Conservation (phyloP, 2,888 invertebrate species). For the Smittia aterrima region DNA sequence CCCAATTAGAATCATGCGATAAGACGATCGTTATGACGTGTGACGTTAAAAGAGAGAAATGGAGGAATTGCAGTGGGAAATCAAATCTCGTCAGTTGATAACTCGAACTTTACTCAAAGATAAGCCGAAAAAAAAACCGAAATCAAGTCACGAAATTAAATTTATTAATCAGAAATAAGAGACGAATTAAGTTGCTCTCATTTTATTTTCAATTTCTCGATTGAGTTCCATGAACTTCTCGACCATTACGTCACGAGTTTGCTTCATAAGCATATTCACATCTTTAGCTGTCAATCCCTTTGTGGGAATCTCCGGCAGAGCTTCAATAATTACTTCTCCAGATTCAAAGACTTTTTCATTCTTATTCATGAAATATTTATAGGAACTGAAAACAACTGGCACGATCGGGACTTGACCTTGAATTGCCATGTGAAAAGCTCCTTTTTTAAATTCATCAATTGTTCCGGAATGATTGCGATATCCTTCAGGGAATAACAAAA, state of each 20-base stretch:
- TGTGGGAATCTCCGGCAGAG: conserved; percentile 74
- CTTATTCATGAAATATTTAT: conserved; percentile 71
- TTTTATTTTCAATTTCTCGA: conserved; percentile 21
- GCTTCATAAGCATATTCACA: conserved; percentile 67
- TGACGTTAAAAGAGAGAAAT: no score
- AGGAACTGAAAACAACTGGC: conserved; percentile 87
- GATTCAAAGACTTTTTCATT: conserved; percentile 70
- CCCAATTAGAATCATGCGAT: no score
- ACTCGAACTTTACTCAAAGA: no score
- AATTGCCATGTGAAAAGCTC: conserved; percentile 92
- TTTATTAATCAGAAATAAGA: no score
- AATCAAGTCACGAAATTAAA: no score
- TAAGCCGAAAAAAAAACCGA: no score
- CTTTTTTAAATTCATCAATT: conserved; percentile 89
- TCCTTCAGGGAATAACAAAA: conserved; percentile 96
- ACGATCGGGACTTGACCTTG: conserved; percentile 84
- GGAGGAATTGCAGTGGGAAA: no score
- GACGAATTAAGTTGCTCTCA: not conserved
- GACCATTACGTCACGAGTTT: conserved; percentile 55
- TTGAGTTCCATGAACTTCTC: conserved; percentile 9
- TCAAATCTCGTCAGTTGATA: no score
- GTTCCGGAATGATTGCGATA: conserved; percentile 82
- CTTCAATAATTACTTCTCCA: conserved; percentile 73
- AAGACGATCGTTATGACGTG: no score
- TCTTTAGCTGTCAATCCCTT: conserved; percentile 68